A percentile compares a stretch with the other conserved stretches of the same genome.
These are phyloP conservation scores for Sceloporus undulatus DNA, from an alignment of 2,113 vertebrate species.

Conservation along the genomic window DNA sequence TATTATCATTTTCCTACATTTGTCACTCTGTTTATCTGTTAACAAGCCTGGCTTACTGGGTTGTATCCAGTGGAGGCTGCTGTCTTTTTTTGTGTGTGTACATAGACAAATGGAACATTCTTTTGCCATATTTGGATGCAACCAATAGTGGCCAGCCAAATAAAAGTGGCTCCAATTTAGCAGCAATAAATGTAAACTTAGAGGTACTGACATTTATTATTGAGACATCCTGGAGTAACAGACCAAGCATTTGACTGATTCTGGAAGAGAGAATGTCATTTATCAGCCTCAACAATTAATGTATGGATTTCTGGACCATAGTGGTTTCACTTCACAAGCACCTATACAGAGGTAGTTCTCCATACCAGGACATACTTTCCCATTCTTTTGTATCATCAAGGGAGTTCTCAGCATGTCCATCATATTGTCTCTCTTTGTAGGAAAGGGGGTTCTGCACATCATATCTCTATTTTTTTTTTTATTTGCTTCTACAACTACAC, in stretches of 20 bases:
- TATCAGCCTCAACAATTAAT: not conserved
- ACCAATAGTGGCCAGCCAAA: not conserved
- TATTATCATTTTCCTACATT: not conserved
- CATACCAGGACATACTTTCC: not conserved
- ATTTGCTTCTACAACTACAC: conserved; percentile 2
- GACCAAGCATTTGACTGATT: not conserved
- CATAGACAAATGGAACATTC: conserved; percentile 23
- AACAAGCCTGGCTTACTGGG: not conserved
- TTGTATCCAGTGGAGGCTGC: not conserved
- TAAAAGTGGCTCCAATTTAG: conserved; percentile 15
- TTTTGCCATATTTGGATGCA: conserved; percentile 10
- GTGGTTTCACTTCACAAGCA: not conserved
- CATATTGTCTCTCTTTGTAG: not conserved
- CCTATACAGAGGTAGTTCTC: not conserved
- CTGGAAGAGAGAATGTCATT: not conserved
- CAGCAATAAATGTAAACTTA: not conserved
- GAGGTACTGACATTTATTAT: not conserved
- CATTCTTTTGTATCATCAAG: not conserved
- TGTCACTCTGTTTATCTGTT: conserved; percentile 4
- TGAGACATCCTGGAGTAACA: not conserved
- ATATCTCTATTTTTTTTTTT: not conserved
- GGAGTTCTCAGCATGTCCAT: not conserved
- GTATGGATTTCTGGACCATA: not conserved
- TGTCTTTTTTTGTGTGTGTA: not conserved
- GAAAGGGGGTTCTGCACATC: not conserved